Percentiles rank a stretch among this genome's conserved stretches.
Evolutionary conservation across 2,888 invertebrate species (phyloP).

Genomic region (Dicranocentrus wangi): DNA sequence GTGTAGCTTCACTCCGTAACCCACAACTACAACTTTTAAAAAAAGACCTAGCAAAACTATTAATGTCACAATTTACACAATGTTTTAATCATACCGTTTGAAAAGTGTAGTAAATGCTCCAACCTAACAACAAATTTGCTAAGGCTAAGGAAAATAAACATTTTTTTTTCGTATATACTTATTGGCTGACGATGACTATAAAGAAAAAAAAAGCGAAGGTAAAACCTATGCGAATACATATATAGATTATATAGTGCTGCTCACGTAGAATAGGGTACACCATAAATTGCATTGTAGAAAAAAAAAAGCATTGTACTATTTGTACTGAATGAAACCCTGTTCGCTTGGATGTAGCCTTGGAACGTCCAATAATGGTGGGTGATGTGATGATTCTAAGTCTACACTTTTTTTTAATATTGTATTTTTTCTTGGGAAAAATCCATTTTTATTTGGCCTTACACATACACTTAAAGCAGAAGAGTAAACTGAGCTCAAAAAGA

Average conservation of each 20-base stretch:
- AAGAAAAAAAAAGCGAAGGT: constrained; percentile 6
- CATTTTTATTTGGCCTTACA: constrained; percentile 6
- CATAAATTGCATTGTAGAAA: neutral
- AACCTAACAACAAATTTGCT: too few species aligned
- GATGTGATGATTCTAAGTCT: constrained; percentile 4
- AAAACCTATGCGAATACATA: neutral
- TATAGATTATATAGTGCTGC: neutral
- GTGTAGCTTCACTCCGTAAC: neutral
- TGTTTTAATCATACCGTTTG: too few species aligned
- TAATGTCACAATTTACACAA: constrained; percentile 5
- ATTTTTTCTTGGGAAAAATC: constrained; percentile 9
- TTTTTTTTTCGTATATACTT: too few species aligned
- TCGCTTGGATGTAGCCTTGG: neutral
- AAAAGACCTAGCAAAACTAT: neutral
- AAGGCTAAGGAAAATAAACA: too few species aligned
- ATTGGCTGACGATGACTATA: too few species aligned
- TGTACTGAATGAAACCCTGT: neutral
- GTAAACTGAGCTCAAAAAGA: too few species aligned
- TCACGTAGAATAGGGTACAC: neutral
- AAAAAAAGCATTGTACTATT: too few species aligned
- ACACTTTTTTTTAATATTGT: too few species aligned
- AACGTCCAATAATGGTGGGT: constrained; percentile 6
- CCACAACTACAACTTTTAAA: neutral
- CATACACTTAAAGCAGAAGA: too few species aligned
- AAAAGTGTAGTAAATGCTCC: too few species aligned